phyloP scores from a whole-genome alignment of 2,113 vertebrate genomes.

The Osmerus eperlanus region DNA sequence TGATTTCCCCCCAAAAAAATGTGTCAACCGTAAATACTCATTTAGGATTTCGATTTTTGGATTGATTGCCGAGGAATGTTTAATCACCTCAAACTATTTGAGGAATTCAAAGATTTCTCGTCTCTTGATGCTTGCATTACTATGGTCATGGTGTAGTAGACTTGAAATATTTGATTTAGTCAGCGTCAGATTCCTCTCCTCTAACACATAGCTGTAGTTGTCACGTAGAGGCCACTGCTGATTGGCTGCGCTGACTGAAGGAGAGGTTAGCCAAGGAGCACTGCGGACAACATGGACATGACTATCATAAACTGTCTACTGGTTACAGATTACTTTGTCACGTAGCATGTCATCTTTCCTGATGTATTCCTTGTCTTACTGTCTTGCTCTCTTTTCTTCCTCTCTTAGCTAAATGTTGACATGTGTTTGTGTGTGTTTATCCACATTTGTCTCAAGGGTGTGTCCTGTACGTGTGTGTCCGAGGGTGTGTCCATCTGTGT shows the following conservation, averaged over 20 bases:
- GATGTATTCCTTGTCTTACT: neutral
- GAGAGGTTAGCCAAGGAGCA: neutral
- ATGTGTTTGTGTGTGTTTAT: neutral
- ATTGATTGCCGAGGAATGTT: slow-evolving; percentile 56
- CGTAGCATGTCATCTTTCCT: slow-evolving; percentile 6
- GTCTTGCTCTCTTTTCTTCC: neutral
- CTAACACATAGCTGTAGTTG: slow-evolving; percentile 6
- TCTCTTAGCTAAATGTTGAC: neutral
- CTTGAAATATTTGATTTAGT: slow-evolving; percentile 47
- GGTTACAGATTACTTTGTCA: slow-evolving; percentile 7
- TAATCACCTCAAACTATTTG: slow-evolving; percentile 60
- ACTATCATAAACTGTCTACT: neutral
- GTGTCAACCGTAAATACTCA: too few relatives aligned
- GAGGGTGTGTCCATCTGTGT: neutral
- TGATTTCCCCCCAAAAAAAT: too few relatives aligned
- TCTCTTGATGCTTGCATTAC: slow-evolving; percentile 40
- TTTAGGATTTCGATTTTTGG: slow-evolving; percentile 14
- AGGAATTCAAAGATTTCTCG: slow-evolving; percentile 49
- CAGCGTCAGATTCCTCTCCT: slow-evolving; percentile 23
- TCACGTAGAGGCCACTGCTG: neutral
- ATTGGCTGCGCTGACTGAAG: neutral
- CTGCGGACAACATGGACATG: neutral
- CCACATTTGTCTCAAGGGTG: neutral
- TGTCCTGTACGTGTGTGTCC: neutral
- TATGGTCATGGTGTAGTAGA: slow-evolving; percentile 35